A percentile compares a stretch with the other conserved stretches of the same genome.
These are phyloP conservation scores for Brachionus paranguensis DNA, from an alignment of 1,140 invertebrate species.

Conservation along the genomic window DNA sequence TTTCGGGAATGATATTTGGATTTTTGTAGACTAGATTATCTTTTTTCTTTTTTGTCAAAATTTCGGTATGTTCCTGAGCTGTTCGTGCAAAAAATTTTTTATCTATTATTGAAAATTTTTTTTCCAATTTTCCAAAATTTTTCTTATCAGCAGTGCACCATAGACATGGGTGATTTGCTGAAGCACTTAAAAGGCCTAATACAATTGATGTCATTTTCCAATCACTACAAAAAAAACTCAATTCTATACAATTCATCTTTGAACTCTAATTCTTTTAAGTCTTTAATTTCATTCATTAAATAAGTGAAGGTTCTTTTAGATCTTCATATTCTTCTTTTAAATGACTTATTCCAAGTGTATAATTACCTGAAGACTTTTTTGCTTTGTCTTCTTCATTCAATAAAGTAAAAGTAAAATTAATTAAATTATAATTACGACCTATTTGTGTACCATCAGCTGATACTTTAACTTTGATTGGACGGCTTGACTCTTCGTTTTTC, in stretches of 20 bases:
- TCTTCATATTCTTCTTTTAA: background rate
- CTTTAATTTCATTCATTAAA: background rate
- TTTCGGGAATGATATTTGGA: background rate
- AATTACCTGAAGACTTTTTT: background rate
- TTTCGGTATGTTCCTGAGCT: background rate
- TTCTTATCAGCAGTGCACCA: background rate
- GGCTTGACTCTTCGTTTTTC: background rate
- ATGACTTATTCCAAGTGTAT: background rate
- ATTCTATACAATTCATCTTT: background rate
- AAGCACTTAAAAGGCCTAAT: background rate
- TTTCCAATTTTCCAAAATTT: background rate
- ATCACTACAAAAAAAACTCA: background rate
- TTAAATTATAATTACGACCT: background rate
- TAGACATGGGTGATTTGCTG: background rate
- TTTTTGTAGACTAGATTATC: background rate
- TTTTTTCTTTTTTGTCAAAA: background rate
- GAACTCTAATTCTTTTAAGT: background rate
- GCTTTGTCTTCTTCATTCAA: background rate
- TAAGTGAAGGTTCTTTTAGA: background rate
- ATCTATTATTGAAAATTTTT: background rate
- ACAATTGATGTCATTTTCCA: background rate
- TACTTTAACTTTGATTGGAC: background rate
- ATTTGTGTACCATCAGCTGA: background rate
- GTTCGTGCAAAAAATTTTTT: background rate
- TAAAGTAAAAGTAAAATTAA: constrained; percentile 1